Evolutionary conservation across 2,888 invertebrate species (phyloP).

Genomic region (Myopa testacea): DNA sequence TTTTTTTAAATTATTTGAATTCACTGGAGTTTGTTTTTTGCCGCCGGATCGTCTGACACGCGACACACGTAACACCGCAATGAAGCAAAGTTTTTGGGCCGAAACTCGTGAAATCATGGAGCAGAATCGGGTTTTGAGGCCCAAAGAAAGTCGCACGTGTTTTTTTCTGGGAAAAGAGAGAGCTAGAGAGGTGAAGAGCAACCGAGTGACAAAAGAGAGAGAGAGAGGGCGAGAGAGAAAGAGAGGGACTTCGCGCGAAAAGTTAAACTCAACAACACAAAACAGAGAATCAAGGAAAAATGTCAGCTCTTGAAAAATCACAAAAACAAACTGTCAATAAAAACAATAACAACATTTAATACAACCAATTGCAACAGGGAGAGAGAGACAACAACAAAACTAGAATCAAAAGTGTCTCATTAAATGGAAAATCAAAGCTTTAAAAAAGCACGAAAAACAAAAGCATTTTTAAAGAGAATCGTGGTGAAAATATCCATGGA

Average conservation of each 20-base stretch:
- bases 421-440: no score
- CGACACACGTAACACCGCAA: slow-evolving; percentile 69
- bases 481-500: no score
- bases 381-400: neutral
- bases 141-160: slow-evolving; percentile 26
- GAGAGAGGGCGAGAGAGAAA: slow-evolving; percentile 22
- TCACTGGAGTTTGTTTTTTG: slow-evolving; percentile 42
- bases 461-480: no score
- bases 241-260: neutral
- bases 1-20: slow-evolving; percentile 15
- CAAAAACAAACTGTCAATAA: neutral
- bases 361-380: neutral
- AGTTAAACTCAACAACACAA: neutral
- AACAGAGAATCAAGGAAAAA: slow-evolving; percentile 22
- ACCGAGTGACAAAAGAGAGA: slow-evolving; percentile 23
- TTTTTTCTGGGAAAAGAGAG: slow-evolving; percentile 30
- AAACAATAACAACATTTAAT: neutral
- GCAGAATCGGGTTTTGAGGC: slow-evolving; percentile 24
- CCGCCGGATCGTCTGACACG: slow-evolving; percentile 64
- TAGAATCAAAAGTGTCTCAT: no score
- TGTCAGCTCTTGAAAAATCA: no score
- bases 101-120: slow-evolving; percentile 46
- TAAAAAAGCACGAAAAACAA: no score
- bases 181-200: slow-evolving; percentile 27
- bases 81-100: slow-evolving; percentile 62